Evolutionary conservation across 2,888 invertebrate species (phyloP), one percentile per base, ranked within the genome.

Genomic region (Machimus atricapillus): DNA sequence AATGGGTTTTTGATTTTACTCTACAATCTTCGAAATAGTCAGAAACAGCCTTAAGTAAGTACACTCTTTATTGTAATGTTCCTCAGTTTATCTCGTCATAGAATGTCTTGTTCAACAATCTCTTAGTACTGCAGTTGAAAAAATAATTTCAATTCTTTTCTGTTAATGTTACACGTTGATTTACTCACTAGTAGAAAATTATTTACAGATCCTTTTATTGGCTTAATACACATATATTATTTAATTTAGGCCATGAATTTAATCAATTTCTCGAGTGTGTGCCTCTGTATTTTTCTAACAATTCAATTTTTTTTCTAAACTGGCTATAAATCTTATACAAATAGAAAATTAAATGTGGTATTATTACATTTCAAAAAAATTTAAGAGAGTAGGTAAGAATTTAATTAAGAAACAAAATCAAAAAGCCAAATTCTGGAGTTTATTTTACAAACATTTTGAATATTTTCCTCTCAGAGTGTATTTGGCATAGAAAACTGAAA

Each of bases 31-130:
- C 74, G 74, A 85, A 85, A 74, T 89, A 87, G 88, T 89, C 89
- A 81, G 85, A 87, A 89, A 88, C 89, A 89, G 89, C 89, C 89
- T 87, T 88, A 88, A 87, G 82, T 88, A 89, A 88, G 88, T 89
- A 89, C 89, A 89, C 89, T 89, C 88, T 86, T 87, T 87, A 87
- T 89, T 87, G 86, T 87, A 86, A 89, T 85, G 85, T 87, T 87
- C 74, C 56, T 88, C 58, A 87, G 77, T 58, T 58, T 88, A 76
- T 40, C 77, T 87, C 87, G 78, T 83, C 83, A 85, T 77, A 74
- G 85, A 85, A 85, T 73, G 73, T 52, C 52, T 7, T 43, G 31
- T 85, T 74, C 43, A 73, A 85, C 85, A 85, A 85, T 56, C 74
- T 85, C 74, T 85, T 43, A 74, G 23, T 74, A 34, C 74, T 74